Evolutionary conservation across 2,888 invertebrate genomes (phyloP), one percentile per base, ranked within the genome.

Genomic region (Diplolepis rosae): DNA sequence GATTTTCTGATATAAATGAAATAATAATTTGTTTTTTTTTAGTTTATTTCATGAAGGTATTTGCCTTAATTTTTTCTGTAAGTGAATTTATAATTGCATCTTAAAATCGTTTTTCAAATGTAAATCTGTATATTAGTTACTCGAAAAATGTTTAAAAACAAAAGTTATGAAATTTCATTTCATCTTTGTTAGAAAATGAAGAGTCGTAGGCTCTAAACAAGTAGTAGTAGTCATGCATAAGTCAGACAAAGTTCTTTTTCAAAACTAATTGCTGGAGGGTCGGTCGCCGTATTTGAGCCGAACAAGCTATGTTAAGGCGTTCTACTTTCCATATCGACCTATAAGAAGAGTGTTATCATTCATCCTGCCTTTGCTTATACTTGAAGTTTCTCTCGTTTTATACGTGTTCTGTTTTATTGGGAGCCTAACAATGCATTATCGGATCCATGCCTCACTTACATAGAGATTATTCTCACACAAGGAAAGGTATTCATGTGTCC

Each of bases 271-370:
- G 24, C 39, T 39, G n/a, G n/a, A 39, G 39, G 22, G 24, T n/a
- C 24, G 24, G n/a, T 39, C 13, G 24, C 24, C 35, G 35, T n/a
- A 27, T 27, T 39, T 22, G n/a, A 52, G n/a, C 27, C 28, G n/a
- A 52, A 13, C 27, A n/a, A 61, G 39, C 45, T 45, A 18, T 45
- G 18, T 45, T 45, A 45, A 52, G 51, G 72, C 72, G 78, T 73
- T 77, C 78, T 69, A 78, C 72, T 77, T 79, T 75, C 69, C 71
- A 68, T 75, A 79, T 76, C 70, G 78, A 78, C 39, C 61, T 27
- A 35, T 24, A 39, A 61, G 28, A 52, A 52, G 28, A 52, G 24
- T 24, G 39, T 61, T 61, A 27, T 39, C 27, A 61, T 22, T 39
- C n/a, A 56, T 56, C 35, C 32, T 35, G 71, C 76, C 45, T 54